phyloP scores from a whole-genome alignment of 2,113 vertebrate genomes.

The Pristiophorus japonicus region DNA sequence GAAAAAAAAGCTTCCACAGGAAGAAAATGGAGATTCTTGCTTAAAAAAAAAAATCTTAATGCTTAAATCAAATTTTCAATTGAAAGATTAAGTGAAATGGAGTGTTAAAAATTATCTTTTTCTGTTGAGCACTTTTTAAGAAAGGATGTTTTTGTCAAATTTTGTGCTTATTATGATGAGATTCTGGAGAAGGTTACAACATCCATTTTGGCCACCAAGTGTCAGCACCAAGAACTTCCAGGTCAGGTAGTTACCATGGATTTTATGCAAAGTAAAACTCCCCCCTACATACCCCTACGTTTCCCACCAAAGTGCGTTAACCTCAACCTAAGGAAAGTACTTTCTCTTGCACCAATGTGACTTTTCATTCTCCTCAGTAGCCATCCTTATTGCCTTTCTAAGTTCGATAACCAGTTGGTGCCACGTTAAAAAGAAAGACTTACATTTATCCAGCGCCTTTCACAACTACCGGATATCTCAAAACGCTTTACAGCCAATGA shows the following conservation, averaged over 20 bases:
- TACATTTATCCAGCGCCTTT: no score
- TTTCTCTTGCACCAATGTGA: background rate
- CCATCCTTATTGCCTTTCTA: background rate
- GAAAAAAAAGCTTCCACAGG: background rate
- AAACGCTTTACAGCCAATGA: no score
- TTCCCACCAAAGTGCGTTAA: background rate
- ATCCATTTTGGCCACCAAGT: background rate
- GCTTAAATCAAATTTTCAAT: background rate
- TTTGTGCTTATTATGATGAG: background rate
- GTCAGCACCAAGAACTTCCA: background rate
- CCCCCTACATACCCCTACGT: no score
- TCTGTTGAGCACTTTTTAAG: background rate
- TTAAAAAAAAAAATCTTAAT: background rate
- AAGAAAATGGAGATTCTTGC: background rate
- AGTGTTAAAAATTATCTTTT: background rate
- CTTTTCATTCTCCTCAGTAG: background rate
- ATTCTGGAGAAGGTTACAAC: background rate
- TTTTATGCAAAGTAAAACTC: background rate
- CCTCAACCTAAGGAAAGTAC: background rate
- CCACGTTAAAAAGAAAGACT: no score
- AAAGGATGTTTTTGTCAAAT: background rate
- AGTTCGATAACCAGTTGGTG: background rate
- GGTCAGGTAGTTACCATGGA: background rate
- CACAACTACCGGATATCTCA: no score
- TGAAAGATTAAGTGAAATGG: background rate